Percentiles rank a stretch among this genome's conserved stretches.
These are phyloP conservation scores for Falco naumanni DNA, from an alignment of 2,797 vertebrate genomes.

Conservation along the genomic window DNA sequence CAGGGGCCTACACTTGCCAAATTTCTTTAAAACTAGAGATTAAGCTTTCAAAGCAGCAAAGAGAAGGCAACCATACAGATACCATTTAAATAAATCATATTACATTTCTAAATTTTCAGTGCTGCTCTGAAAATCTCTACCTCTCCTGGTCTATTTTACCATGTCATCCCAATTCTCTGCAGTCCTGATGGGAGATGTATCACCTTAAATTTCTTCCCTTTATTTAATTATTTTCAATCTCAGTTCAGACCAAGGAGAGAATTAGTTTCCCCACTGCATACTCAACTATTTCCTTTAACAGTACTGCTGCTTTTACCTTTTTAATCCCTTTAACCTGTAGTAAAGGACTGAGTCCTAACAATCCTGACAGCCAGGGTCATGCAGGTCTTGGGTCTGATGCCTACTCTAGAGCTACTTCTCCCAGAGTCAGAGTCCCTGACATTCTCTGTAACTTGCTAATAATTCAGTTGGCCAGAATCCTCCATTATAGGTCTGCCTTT, in stretches of 20 bases:
- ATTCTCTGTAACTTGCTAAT: neutral
- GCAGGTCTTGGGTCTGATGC: neutral
- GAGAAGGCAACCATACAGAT: neutral
- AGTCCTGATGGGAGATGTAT: neutral
- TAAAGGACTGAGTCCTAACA: neutral
- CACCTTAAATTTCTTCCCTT: neutral
- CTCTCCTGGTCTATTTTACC: neutral
- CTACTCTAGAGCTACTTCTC: neutral
- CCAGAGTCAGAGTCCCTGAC: neutral
- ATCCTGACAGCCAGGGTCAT: neutral
- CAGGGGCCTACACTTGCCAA: neutral
- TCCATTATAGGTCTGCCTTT: neutral
- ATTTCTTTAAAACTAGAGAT: neutral
- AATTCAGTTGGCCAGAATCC: neutral
- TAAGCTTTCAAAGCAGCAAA: neutral
- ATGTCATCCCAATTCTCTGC: neutral
- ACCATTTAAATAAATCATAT: neutral
- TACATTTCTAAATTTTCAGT: neutral
- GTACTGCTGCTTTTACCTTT: neutral
- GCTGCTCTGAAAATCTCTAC: neutral
- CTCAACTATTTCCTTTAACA: neutral
- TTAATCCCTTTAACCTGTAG: conserved; percentile 16
- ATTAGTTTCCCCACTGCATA: neutral
- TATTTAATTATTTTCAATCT: conserved; percentile 4
- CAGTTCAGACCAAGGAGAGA: neutral